Conservation (phyloP, 2,888 invertebrate species). For the Euclidia mi region DNA sequence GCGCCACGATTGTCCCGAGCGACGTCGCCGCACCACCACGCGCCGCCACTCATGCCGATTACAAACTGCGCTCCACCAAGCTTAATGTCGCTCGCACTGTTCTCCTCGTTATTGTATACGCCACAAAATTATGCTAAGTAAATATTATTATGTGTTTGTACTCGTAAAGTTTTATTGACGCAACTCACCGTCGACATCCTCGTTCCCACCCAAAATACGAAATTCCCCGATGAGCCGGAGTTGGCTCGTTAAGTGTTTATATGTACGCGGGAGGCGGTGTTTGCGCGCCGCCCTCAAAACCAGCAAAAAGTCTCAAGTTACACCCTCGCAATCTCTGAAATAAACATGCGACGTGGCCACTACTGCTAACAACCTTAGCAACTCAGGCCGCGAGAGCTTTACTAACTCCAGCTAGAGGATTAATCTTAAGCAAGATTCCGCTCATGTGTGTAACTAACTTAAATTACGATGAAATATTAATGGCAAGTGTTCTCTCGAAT, state of each 20-base stretch:
- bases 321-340: constrained; percentile 84
- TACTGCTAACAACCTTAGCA: constrained; percentile 78
- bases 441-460: constrained; percentile 71
- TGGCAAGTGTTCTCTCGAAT: constrained; percentile 51
- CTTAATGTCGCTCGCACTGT: constrained; percentile 64
- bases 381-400: constrained; percentile 74
- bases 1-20: constrained; percentile 64
- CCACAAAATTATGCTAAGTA: constrained; percentile 63
- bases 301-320: constrained; percentile 82
- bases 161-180: constrained; percentile 69
- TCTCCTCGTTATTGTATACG: constrained; percentile 56
- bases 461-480: constrained; percentile 77
- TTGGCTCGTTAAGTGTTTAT: constrained; percentile 81
- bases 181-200: constrained; percentile 56
- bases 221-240: constrained; percentile 76
- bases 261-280: constrained; percentile 65
- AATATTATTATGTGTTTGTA: constrained; percentile 67
- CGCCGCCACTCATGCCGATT: constrained; percentile 61
- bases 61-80: constrained; percentile 65
- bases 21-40: constrained; percentile 60
- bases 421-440: constrained; percentile 73
- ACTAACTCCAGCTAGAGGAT: constrained; percentile 73
- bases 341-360: constrained; percentile 82
- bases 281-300: constrained; percentile 79
- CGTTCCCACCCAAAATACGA: constrained; percentile 55